These are phyloP conservation scores for Drosophila arawakana DNA, from an alignment of 1,140 invertebrate species.

Conservation along the genomic window DNA sequence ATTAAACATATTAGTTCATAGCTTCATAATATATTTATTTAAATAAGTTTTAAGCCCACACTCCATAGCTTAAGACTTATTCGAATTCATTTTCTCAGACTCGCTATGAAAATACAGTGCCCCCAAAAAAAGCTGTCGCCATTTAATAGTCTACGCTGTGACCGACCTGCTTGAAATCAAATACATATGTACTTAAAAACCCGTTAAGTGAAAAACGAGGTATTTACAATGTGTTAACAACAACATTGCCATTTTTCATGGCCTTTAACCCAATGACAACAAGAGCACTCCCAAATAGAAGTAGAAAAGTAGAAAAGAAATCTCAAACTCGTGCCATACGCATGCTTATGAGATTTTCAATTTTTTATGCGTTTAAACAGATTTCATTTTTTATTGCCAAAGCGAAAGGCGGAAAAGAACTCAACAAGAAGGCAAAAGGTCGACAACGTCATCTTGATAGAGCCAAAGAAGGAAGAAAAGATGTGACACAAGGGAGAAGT, in stretches of 20 bases:
- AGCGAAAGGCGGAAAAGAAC: background rate
- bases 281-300: constrained; percentile 2
- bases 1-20: no score
- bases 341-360: constrained; percentile 83
- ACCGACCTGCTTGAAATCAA: constrained; percentile 18
- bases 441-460: constrained; percentile 72
- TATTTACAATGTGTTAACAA: constrained; percentile 84
- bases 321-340: constrained; percentile 66
- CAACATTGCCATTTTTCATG: constrained; percentile 78
- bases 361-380: constrained; percentile 84
- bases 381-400: constrained; percentile 78
- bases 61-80: background rate
- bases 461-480: constrained; percentile 49
- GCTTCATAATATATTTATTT: no score
- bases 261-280: constrained; percentile 55
- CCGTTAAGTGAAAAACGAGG: constrained; percentile 84
- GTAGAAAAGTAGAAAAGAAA: background rate
- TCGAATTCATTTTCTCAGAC: background rate
- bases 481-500: constrained; percentile 75
- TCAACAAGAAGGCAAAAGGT: constrained; percentile 57
- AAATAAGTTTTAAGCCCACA: no score
- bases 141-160: background rate
- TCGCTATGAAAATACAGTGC: background rate
- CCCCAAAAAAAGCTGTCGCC: background rate
- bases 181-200: constrained; percentile 75